These are phyloP conservation scores for Fragum fragum DNA, from an alignment of 2,888 invertebrate species.

Conservation along the genomic window DNA sequence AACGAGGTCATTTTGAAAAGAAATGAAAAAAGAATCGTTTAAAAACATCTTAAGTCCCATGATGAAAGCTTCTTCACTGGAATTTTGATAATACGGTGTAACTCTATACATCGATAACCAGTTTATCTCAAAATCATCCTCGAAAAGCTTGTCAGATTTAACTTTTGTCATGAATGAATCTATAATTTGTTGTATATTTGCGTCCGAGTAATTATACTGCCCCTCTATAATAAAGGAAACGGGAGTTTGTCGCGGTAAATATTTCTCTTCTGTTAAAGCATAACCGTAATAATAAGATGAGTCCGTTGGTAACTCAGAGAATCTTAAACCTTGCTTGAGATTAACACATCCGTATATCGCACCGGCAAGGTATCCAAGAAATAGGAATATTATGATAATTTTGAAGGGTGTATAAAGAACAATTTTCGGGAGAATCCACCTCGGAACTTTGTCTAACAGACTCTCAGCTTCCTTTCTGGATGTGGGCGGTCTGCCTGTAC, in stretches of 20 bases:
- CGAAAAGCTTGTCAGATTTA: conserved; percentile 37
- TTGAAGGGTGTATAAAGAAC: conserved; percentile 62
- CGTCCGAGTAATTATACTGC: conserved; percentile 33
- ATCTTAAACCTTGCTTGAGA: conserved; percentile 59
- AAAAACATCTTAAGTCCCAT: conserved; percentile 36
- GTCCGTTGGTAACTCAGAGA: conserved; percentile 48
- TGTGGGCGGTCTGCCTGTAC: conserved; percentile 43
- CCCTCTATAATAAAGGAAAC: conserved; percentile 39
- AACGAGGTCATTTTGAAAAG: conserved; percentile 70
- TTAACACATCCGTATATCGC: conserved; percentile 56
- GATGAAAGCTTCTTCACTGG: conserved; percentile 41
- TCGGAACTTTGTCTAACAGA: conserved; percentile 68
- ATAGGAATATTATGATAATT: conserved; percentile 63
- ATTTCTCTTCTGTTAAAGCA: conserved; percentile 37
- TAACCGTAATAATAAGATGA: conserved; percentile 60
- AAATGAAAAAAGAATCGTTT: conserved; percentile 23
- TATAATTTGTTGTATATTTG: conserved; percentile 23
- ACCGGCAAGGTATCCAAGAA: conserved; percentile 66
- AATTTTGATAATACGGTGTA: conserved; percentile 17
- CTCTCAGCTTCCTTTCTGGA: conserved; percentile 65
- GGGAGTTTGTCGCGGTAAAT: conserved; percentile 36
- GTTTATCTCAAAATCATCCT: conserved; percentile 39
- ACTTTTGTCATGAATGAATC: conserved; percentile 20
- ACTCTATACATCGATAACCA: conserved; percentile 44
- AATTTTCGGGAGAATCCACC: conserved; percentile 67